Conservation (phyloP, 1,140 invertebrate genomes). For the Arctopsyche grandis region DNA sequence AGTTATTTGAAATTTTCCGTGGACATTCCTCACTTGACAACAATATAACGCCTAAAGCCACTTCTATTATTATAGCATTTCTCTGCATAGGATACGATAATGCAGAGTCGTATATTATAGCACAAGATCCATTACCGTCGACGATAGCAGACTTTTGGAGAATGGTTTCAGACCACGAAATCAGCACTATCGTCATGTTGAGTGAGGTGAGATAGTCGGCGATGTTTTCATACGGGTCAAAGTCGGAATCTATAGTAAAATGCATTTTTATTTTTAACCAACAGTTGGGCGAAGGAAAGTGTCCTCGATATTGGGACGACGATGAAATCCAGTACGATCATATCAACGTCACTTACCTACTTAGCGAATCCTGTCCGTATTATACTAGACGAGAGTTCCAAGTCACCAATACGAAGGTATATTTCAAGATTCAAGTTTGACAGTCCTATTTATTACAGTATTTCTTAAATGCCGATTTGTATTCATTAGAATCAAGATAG, state of each 20-base stretch:
- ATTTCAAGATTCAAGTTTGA: too few species aligned
- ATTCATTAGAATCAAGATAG: conserved; percentile 72
- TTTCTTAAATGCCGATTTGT: background rate
- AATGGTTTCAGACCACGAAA: conserved; percentile 94
- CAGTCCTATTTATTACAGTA: too few species aligned
- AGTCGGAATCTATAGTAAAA: too few species aligned
- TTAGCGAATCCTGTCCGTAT: conserved; percentile 87
- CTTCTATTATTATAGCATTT: too few species aligned
- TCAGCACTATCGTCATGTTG: conserved; percentile 93
- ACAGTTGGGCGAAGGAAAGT: conserved; percentile 81
- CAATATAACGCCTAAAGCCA: too few species aligned
- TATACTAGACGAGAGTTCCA: conserved; percentile 85
- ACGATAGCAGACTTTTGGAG: conserved; percentile 96
- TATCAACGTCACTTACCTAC: conserved; percentile 85
- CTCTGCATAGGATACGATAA: conserved; percentile 88
- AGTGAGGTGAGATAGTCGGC: conserved; percentile 78
- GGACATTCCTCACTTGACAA: too few species aligned
- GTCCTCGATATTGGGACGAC: conserved; percentile 92
- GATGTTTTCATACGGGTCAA: conserved; percentile 38
- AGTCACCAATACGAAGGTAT: conserved; percentile 82
- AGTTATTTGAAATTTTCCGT: too few species aligned
- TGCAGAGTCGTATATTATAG: conserved; percentile 92
- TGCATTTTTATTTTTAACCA: conserved; percentile 51
- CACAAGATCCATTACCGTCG: conserved; percentile 91
- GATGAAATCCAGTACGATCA: conserved; percentile 85